A percentile compares a stretch with the other conserved stretches of the same genome.
Conservation (phyloP, 2,888 invertebrate species). For the Eilema depressum region DNA sequence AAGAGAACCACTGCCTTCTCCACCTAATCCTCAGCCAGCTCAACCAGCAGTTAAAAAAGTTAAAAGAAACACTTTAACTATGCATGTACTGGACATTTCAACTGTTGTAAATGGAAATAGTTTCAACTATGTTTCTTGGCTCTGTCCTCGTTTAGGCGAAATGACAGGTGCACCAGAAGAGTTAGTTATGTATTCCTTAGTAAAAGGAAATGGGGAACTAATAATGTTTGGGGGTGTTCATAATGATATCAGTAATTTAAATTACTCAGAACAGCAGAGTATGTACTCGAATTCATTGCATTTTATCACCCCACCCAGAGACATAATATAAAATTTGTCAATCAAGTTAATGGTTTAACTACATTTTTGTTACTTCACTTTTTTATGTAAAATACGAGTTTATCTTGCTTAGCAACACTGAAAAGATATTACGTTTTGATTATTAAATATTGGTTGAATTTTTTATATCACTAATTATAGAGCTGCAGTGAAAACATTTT, state of each 20-base stretch:
- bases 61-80: conserved; percentile 90
- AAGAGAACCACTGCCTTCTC: conserved; percentile 70
- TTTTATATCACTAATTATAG: conserved; percentile 29
- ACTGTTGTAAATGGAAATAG: conserved; percentile 89
- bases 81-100: conserved; percentile 95
- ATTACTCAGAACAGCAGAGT: conserved; percentile 86
- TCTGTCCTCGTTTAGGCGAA: conserved; percentile 89
- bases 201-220: conserved; percentile 96
- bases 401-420: conserved; percentile 29
- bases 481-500: conserved; percentile 11
- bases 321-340: conserved; percentile 86
- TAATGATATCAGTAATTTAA: conserved; percentile 90
- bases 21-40: conserved; percentile 66
- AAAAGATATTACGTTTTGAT: conserved; percentile 29
- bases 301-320: conserved; percentile 91
- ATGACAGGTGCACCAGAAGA: conserved; percentile 93
- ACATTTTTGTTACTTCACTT: conserved; percentile 30
- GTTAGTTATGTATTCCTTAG: conserved; percentile 95
- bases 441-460: conserved; percentile 30
- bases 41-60: conserved; percentile 86
- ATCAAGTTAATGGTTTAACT: conserved; percentile 18
- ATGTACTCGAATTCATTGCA: conserved; percentile 93
- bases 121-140: conserved; percentile 89
- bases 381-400: conserved; percentile 36
- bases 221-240: conserved; percentile 98